Evolutionary conservation across 1,140 invertebrate genomes (phyloP), one percentile per base, ranked within the genome.

Genomic region (Cyclargus thomasi): DNA sequence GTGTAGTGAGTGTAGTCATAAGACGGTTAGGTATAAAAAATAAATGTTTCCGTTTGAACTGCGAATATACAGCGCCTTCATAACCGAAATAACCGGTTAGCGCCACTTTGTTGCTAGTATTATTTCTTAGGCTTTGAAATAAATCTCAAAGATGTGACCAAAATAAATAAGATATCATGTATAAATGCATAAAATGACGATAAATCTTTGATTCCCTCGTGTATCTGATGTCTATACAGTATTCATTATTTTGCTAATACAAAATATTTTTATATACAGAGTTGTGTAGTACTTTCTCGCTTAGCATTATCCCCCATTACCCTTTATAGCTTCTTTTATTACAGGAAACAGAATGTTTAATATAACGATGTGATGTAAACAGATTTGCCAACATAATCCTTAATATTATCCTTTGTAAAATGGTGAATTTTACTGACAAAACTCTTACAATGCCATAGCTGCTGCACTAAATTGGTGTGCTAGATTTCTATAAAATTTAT

Each of bases 251-350:
- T 59, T 59, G 17, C 18, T 59, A 59, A 20, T 20, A 59, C 7
- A 21, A 20, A 21, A 2, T 20, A 10, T 21, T 59, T 1, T 59
- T 10, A 59, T 59, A 59, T 20, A 11, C 20, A 59, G 21, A 59
- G 55, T 59, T 59, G 21, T 59, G 29, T 29, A 29, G 29, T 29
- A 29, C 29, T 4, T 29, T 29, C 29, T 8, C 53, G 17, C 53
- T 55, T 55, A 1, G n/a, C 53, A 18, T 55, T 17, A 55, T 55
- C 53, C 53, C 53, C 53, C 53, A 55, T 55, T 53, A 29, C 29
- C 29, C 29, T 29, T 29, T 29, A 29, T 29, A 29, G 29, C 29
- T 29, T 7, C 29, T 29, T 29, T 29, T 29, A 29, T 29, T 29
- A 29, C 29, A 29, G 29, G 29, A 29, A 29, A 29, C 29, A 29